Percentiles rank a stretch among this genome's conserved stretches.
Conservation (phyloP, 2,797 vertebrate species). For the Rhadinocentrus ornatus region DNA sequence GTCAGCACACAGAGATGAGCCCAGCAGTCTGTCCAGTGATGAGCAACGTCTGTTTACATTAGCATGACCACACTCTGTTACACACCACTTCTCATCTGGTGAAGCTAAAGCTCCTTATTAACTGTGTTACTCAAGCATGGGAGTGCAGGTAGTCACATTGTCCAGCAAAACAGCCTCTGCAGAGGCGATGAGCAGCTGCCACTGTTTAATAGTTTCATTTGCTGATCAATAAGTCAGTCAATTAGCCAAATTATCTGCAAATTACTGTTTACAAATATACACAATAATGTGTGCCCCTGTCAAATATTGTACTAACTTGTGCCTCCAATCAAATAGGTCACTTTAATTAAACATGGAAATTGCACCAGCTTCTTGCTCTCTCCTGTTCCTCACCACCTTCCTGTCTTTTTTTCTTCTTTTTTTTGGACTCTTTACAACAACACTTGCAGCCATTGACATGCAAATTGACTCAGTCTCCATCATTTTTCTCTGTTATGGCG, state of each 20-base stretch:
- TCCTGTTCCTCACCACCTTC: conserved; percentile 13
- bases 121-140: conserved; percentile 72
- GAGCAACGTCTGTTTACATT: conserved; percentile 49
- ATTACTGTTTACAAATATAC: conserved; percentile 24
- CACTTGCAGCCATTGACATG: conserved; percentile 44
- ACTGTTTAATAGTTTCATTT: conserved; percentile 48
- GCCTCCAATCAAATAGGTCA: conserved; percentile 42
- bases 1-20: neutral
- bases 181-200: conserved; percentile 36
- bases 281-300: conserved; percentile 9
- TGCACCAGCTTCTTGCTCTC: conserved; percentile 20
- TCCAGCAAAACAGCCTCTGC: neutral
- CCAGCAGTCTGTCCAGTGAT: conserved; percentile 33
- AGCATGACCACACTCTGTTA: conserved; percentile 62
- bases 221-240: conserved; percentile 58
- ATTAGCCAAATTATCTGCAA: conserved; percentile 55
- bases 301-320: conserved; percentile 31
- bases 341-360: conserved; percentile 67
- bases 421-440: conserved; percentile 47
- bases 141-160: conserved; percentile 52
- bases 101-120: conserved; percentile 74
- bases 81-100: conserved; percentile 59
- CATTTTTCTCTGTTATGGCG: conserved; percentile 68
- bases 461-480: conserved; percentile 79
- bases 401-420: conserved; percentile 30